phyloP scores from a whole-genome alignment of 2,113 vertebrate genomes.

The Synodontis membranacea region DNA sequence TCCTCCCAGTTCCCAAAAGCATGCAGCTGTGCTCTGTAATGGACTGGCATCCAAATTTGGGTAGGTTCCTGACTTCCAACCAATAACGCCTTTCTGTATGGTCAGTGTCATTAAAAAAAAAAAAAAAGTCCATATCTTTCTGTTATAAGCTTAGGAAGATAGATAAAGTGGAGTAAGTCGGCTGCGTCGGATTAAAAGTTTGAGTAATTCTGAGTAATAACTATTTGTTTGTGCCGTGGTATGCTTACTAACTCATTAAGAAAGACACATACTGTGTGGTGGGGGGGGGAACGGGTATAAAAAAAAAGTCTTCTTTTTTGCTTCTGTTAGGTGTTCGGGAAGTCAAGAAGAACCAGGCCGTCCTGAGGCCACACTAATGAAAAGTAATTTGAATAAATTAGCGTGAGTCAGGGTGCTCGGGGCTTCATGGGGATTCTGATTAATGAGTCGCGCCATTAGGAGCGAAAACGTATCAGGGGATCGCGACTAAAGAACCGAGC shows the following conservation, averaged over 20 bases:
- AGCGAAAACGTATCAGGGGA: slow-evolving; percentile 13
- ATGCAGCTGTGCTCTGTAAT: neutral
- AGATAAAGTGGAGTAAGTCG: neutral
- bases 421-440: slow-evolving; percentile 48
- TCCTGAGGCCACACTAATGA: slow-evolving; percentile 51
- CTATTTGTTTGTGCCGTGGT: neutral
- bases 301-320: neutral
- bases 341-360: slow-evolving; percentile 11
- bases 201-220: neutral
- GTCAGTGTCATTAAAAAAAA: too few species aligned
- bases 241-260: neutral
- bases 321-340: neutral
- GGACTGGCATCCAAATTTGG: neutral
- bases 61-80: neutral
- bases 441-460: slow-evolving; percentile 36
- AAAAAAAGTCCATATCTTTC: too few species aligned
- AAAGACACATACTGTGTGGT: neutral
- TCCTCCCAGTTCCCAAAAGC: neutral
- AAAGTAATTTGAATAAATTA: slow-evolving; percentile 57
- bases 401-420: slow-evolving; percentile 24
- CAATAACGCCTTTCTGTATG: too few species aligned
- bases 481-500: slow-evolving; percentile 17
- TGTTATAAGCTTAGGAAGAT: neutral
- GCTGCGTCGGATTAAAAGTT: neutral
- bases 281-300: neutral